These are phyloP conservation scores for Ovibos moschatus DNA, from an alignment of 2,113 vertebrate species.

Conservation along the genomic window DNA sequence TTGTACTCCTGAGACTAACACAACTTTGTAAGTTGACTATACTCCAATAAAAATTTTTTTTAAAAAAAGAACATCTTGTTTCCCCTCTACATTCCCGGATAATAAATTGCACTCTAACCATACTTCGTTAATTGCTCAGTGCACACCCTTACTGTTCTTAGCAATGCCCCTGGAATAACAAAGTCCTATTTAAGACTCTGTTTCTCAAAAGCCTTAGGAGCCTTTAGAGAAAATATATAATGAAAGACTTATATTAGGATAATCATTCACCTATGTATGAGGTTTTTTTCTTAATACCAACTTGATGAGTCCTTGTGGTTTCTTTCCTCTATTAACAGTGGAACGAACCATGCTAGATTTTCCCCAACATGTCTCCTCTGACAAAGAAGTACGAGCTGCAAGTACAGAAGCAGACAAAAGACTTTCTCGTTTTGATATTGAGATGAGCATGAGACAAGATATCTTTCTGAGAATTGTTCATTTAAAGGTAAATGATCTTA, in stretches of 20 bases:
- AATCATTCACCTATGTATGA: not conserved
- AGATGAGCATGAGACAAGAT: conserved; percentile 94
- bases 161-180: not conserved
- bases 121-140: not conserved
- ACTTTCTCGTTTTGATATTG: conserved; percentile 94
- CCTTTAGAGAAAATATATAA: not conserved
- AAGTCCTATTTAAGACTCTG: not conserved
- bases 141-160: not conserved
- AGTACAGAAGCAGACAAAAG: conserved; percentile 95
- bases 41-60: not conserved
- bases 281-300: not conserved
- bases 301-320: not conserved
- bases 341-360: conserved; percentile 92
- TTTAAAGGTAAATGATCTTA: conserved; percentile 86
- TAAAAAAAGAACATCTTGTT: not conserved
- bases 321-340: conserved; percentile 79
- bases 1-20: not conserved
- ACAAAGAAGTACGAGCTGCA: conserved; percentile 89
- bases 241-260: not conserved
- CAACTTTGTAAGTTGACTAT: not conserved
- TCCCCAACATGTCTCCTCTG: conserved; percentile 90
- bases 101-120: not conserved
- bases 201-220: not conserved
- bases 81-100: not conserved
- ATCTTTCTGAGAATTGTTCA: conserved; percentile 89